These are phyloP conservation scores for Hylaeus anthracinus DNA, from an alignment of 1,140 invertebrate genomes.

Conservation along the genomic window DNA sequence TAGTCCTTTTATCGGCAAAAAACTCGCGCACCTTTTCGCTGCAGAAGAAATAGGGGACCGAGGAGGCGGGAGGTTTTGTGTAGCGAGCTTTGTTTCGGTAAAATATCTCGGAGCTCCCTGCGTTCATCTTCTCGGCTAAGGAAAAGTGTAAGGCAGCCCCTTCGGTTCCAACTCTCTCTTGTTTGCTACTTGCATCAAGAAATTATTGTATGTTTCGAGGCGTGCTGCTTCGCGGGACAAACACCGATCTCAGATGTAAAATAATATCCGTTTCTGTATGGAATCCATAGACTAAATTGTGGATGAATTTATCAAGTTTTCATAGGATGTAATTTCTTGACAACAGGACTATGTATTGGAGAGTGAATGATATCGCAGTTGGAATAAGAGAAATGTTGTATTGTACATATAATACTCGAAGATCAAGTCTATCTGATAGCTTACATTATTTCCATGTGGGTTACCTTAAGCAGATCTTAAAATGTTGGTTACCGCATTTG, in stretches of 20 bases:
- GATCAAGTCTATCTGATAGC: too few species aligned
- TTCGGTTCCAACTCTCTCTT: slow-evolving; percentile 49
- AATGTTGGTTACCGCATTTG: too few species aligned
- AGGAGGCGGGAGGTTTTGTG: slow-evolving; percentile 35
- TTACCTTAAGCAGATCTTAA: too few species aligned
- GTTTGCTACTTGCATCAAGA: slow-evolving; percentile 62
- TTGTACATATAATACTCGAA: too few species aligned
- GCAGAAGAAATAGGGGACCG: background rate
- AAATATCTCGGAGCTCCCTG: slow-evolving; percentile 54
- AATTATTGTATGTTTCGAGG: slow-evolving; percentile 60
- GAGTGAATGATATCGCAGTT: too few species aligned
- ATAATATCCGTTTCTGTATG: background rate
- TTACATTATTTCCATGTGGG: too few species aligned
- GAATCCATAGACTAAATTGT: too few species aligned
- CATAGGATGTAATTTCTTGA: too few species aligned
- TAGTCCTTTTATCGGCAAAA: slow-evolving; percentile 40
- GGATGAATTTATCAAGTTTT: too few species aligned
- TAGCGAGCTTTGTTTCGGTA: slow-evolving; percentile 49
- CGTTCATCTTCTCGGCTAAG: slow-evolving; percentile 43
- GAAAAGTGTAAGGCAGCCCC: slow-evolving; percentile 47
- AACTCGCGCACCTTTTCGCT: slow-evolving; percentile 33
- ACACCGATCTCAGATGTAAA: background rate
- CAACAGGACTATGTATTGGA: too few species aligned
- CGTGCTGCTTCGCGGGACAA: background rate
- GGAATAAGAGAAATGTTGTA: too few species aligned